Conservation (phyloP, 2,797 vertebrate species). For the Arrhamphus sclerolepis region DNA sequence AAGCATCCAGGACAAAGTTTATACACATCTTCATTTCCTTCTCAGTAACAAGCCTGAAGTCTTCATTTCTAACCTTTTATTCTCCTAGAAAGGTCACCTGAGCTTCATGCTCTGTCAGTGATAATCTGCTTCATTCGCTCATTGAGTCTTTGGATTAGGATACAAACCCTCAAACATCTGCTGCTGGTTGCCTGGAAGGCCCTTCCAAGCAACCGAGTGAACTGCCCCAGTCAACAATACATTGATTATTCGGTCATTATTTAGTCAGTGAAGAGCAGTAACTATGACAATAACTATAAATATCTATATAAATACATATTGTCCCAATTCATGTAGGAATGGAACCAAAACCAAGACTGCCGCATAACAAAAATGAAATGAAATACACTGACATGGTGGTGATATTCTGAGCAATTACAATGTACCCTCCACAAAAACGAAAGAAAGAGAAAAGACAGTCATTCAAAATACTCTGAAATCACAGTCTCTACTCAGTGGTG, state of each 20-base stretch:
- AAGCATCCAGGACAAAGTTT: slow-evolving; percentile 61
- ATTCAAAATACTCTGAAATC: too few relatives aligned
- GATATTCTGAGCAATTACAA: too few relatives aligned
- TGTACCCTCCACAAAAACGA: too few relatives aligned
- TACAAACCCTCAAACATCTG: slow-evolving; percentile 16
- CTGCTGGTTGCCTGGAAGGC: slow-evolving; percentile 8
- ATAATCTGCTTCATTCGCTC: slow-evolving; percentile 31
- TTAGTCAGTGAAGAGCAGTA: not conserved
- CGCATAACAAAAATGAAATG: too few relatives aligned
- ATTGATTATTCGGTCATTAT: not conserved
- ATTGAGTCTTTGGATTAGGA: slow-evolving; percentile 27
- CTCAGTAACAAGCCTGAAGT: slow-evolving; percentile 46
- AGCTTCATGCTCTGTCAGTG: slow-evolving; percentile 25
- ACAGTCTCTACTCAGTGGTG: too few relatives aligned
- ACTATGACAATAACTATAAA: not conserved
- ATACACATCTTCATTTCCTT: slow-evolving; percentile 56
- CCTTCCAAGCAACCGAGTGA: not conserved
- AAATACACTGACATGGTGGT: too few relatives aligned
- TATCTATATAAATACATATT: not conserved
- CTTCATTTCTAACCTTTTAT: slow-evolving; percentile 60
- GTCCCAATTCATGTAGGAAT: too few relatives aligned
- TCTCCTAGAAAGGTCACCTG: slow-evolving; percentile 56
- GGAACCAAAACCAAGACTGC: too few relatives aligned
- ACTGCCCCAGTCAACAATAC: not conserved
- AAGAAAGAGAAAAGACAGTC: too few relatives aligned